Base-by-base conservation (phyloP, 1,140 invertebrate species). In the Panagrolaimus sp. region DNA sequence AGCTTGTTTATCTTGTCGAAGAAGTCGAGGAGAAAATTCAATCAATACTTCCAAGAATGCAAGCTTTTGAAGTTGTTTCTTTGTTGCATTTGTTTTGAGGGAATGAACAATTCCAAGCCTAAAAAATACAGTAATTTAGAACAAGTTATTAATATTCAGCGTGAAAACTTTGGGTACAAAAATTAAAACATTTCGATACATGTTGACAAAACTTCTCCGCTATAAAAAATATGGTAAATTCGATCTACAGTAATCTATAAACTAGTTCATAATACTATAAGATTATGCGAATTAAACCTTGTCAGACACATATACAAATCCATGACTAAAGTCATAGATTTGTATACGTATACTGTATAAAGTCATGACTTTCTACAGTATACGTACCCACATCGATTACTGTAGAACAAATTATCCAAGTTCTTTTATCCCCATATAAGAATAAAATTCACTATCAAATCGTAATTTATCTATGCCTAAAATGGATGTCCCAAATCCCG, bases 1-100 rank as follows among this genome's bases (percentile, higher is more conserved):
- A 10, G 73, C 76, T n/a, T 48, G 15, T 47, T 79, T 77, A 66
- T 77, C 75, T 21, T 76, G 73, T 9, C 69, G 64, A 28, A 78
- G 55, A n/a, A 77, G 45, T 44, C 73, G 77, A 15, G 77, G 65
- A 15, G 75, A 77, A 46, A 77, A 77, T 63, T 77, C 75, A n/a
- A 66, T 32, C 2, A 77, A 52, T 2, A 77, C 43, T 58, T 77
- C 75, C 12, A 77, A 62, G 65, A 77, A 77, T 6, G 69, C 69
- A 44, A 77, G n/a, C 9, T 26, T 68, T 76, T 64, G 48, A 32
- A n/a, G 52, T 17, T 44, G 67, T 10, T 32, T 28, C 8, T 32
- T 21, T 43, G 28, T 43, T 63, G 63, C 24, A 9, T 79, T 75
- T 10, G 72, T 24, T 26, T 69, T 45, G 12, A 77, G 48, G n/a